phyloP scores from a whole-genome alignment of 2,888 invertebrate species.

The Dendrolimus pini region DNA sequence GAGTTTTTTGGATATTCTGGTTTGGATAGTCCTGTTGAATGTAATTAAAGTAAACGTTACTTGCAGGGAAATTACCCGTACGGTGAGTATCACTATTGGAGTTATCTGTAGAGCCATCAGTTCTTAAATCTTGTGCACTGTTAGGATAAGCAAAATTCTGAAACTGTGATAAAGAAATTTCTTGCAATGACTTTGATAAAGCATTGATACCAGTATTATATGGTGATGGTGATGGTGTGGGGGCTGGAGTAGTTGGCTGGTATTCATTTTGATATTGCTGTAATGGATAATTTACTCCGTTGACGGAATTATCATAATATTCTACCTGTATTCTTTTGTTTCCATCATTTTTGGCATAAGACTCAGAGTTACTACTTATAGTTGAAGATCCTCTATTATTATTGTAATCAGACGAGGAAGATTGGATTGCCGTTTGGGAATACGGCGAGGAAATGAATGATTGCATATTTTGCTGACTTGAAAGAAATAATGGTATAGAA shows the following conservation, averaged over 20 bases:
- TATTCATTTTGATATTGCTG: slow-evolving; percentile 54
- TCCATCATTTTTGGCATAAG: slow-evolving; percentile 40
- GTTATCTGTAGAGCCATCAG: slow-evolving; percentile 33
- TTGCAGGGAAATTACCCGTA: slow-evolving; percentile 48
- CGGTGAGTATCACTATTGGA: slow-evolving; percentile 51
- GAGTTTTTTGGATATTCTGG: slow-evolving; percentile 37
- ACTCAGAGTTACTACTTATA: slow-evolving; percentile 34
- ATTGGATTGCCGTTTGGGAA: slow-evolving; percentile 40
- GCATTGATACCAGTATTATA: slow-evolving; percentile 38
- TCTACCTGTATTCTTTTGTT: slow-evolving; percentile 58
- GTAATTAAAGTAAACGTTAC: slow-evolving; percentile 57
- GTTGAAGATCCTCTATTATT: slow-evolving; percentile 45
- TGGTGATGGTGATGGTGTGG: slow-evolving; percentile 43
- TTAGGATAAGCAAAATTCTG: slow-evolving; percentile 38
- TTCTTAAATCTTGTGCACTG: slow-evolving; percentile 38
- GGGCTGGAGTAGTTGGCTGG: slow-evolving; percentile 43
- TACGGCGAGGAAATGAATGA: slow-evolving; percentile 57
- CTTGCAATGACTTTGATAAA: slow-evolving; percentile 50
- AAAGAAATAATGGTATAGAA: slow-evolving; percentile 52
- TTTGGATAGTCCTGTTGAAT: slow-evolving; percentile 53
- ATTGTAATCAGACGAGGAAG: slow-evolving; percentile 47
- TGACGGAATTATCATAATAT: slow-evolving; percentile 62
- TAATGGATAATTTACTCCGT: slow-evolving; percentile 51
- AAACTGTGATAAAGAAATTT: slow-evolving; percentile 40
- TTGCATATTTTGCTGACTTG: slow-evolving; percentile 55